Evolutionary conservation across 2,113 vertebrate species (phyloP), one percentile per base, ranked within the genome.

Genomic region (Penelope pileata): DNA sequence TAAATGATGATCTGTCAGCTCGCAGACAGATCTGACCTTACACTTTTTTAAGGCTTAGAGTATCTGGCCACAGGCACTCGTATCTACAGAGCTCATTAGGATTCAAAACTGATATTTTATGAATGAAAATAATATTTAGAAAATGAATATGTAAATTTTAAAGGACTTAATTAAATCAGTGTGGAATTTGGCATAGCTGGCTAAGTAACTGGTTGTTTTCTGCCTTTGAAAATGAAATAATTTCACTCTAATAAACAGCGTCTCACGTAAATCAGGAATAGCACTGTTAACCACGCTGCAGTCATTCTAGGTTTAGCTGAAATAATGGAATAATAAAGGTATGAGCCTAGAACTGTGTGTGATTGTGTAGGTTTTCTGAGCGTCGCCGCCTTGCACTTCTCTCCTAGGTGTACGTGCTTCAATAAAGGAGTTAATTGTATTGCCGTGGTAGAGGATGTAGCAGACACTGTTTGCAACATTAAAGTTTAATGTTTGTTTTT

Each of bases 21-120:
- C 97, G 96, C 96, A 97, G 97, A 97, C 96, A 96, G 94, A 93
- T 97, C 95, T 98, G 98, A 98, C 98, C 97, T 98, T 97, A 98
- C 88, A 82, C 76, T 96, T 96, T 85, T 95, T 96, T 97, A 95
- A 91, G 93, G 87, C 86, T 96, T 94, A 84, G 76, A 75, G 82
- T 97, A 6, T 96, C 93, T 97, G 95, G 94, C 97, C 95, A 93
- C 87, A 96, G 98, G 95, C 97, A 96, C 74, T 94, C 88, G 29
- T 94, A 93, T 96, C 91, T 97, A 91, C 76, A 96, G 87, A 97
- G 87, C 91, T 95, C 91, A 96, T 95, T 97, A 95, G 60, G 54
- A 87, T 95, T 96, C 96, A 78, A 92, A 95, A 73, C 76, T 86
- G 89, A 78, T 95, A 51, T 83, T 97, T 96, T 94, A 74, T 95